Conservation (phyloP, 2,888 invertebrate species). For the Dendrolimus houi region DNA sequence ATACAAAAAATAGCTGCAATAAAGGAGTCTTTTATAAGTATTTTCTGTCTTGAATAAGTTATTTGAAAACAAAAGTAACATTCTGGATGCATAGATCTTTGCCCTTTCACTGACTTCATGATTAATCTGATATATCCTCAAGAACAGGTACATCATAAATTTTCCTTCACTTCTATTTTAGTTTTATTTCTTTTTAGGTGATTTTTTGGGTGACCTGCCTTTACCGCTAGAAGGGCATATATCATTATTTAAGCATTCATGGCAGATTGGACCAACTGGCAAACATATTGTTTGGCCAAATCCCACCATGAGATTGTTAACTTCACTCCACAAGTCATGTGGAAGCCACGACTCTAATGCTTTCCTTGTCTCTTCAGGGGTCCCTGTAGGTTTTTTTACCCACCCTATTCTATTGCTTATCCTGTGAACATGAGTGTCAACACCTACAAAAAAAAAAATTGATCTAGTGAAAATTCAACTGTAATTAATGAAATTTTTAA, state of each 20-base stretch:
- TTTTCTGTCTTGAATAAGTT: too few relatives aligned
- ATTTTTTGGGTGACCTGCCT: constrained; percentile 47
- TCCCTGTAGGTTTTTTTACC: constrained; percentile 83
- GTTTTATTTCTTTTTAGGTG: constrained; percentile 28
- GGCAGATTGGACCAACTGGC: constrained; percentile 89
- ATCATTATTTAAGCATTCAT: constrained; percentile 85
- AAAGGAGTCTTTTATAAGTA: too few relatives aligned
- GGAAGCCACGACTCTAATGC: constrained; percentile 94
- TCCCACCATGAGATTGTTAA: constrained; percentile 95
- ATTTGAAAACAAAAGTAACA: too few relatives aligned
- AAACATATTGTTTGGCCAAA: constrained; percentile 97
- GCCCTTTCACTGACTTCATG: not conserved
- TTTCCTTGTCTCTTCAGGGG: constrained; percentile 92
- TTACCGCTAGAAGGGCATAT: constrained; percentile 85
- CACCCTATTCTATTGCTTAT: constrained; percentile 94
- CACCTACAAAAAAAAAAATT: constrained; percentile 72
- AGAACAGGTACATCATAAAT: not conserved
- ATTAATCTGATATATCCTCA: not conserved
- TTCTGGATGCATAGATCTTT: too few relatives aligned
- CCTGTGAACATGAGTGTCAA: constrained; percentile 98
- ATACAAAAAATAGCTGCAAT: too few relatives aligned
- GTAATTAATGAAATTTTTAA: too few relatives aligned
- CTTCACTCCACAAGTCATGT: constrained; percentile 87
- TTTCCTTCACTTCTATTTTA: not conserved
- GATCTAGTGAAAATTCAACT: too few relatives aligned